Evolutionary conservation across 2,888 invertebrate genomes (phyloP).

Genomic region (Podotricha telesiphe): DNA sequence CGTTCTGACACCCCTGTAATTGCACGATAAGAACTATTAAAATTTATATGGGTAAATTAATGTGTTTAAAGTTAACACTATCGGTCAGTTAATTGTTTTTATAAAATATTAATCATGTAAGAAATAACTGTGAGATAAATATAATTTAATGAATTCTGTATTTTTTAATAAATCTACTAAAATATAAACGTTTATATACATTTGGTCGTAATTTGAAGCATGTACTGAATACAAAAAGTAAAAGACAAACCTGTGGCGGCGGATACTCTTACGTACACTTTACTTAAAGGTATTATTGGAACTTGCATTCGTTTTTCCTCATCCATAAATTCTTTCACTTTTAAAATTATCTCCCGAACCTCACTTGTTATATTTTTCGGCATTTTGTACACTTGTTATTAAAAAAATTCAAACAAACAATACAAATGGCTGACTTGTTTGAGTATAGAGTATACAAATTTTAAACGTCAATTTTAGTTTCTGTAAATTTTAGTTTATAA

Average conservation of each 20-base stretch:
- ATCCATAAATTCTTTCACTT: conserved; percentile 80
- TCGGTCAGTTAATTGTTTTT: conserved; percentile 1
- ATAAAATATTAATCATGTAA: background rate
- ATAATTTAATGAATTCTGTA: background rate
- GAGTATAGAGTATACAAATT: conserved; percentile 49
- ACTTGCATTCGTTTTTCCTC: conserved; percentile 80
- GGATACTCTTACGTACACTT: conserved; percentile 76
- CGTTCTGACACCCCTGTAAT: conserved; percentile 75
- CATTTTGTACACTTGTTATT: conserved; percentile 56
- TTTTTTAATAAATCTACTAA: background rate
- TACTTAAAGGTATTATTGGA: conserved; percentile 77
- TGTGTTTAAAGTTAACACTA: background rate
- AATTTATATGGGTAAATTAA: background rate
- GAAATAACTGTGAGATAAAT: background rate
- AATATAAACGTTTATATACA: background rate
- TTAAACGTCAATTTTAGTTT: conserved; percentile 20
- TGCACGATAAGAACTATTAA: background rate
- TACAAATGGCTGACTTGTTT: conserved; percentile 45
- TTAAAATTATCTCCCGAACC: conserved; percentile 77
- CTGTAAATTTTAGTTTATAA: background rate
- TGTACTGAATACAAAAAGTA: conserved; percentile 9
- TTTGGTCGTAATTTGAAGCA: background rate
- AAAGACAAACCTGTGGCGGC: conserved; percentile 71
- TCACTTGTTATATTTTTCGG: conserved; percentile 78
- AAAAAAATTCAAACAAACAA: conserved; percentile 39